Conservation (phyloP, 30 jellyfish, hydroid and myxozoan genomes). For the Phacellophora camtschatica region DNA sequence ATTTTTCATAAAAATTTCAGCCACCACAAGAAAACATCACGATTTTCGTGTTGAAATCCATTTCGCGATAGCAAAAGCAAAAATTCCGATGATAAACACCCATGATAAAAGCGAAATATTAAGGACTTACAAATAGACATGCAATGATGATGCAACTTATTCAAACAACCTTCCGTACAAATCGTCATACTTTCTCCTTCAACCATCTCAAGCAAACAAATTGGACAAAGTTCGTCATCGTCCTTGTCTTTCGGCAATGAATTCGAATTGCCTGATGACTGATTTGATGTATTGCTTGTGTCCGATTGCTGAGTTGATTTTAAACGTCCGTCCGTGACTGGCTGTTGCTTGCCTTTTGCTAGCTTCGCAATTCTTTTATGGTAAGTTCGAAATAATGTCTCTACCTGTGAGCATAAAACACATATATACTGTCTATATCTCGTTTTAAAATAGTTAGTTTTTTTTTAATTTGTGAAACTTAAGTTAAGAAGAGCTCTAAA, state of each 20-base stretch:
- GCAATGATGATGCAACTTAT: conserved; percentile 97
- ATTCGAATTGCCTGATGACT: conserved; percentile 19
- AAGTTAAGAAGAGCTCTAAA: no score
- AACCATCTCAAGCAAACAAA: conserved; percentile 91
- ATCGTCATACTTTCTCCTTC: conserved; percentile 99
- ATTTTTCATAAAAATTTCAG: no score
- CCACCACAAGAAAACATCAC: no score
- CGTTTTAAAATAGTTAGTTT: no score
- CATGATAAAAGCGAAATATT: background rate
- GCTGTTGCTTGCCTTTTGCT: conserved; percentile 58
- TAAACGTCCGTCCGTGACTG: conserved; percentile 44
- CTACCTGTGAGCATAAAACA: conserved; percentile 87
- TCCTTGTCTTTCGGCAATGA: conserved; percentile 68
- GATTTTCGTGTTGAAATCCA: no score
- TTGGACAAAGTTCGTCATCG: conserved; percentile 95
- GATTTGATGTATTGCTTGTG: background rate
- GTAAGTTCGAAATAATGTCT: conserved; percentile 71
- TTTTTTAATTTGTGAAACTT: no score
- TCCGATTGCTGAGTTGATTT: conserved; percentile 12
- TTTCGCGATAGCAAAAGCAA: no score
- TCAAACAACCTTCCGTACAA: conserved; percentile 91
- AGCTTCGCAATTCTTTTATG: conserved; percentile 67
- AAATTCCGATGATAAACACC: no score
- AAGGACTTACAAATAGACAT: conserved; percentile 94
- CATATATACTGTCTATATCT: no score